Percentiles rank a stretch among this genome's conserved stretches.
Conservation (phyloP, 2,888 invertebrate species). For the Brachyopa scutellaris region DNA sequence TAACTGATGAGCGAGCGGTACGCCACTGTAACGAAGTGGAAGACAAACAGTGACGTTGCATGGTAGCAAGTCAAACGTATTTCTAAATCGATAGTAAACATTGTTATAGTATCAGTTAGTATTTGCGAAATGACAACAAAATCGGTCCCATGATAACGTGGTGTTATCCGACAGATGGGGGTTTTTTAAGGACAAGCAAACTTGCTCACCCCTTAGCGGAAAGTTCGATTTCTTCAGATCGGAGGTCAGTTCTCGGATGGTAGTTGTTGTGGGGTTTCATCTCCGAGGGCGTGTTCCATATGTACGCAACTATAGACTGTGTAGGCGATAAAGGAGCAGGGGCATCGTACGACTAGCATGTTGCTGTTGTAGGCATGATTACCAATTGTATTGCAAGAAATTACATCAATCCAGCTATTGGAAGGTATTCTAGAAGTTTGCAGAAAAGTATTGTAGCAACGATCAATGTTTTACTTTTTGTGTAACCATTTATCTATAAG, state of each 20-base stretch:
- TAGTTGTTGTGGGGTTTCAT: constrained; percentile 56
- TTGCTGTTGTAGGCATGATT: background rate
- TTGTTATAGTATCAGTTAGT: background rate
- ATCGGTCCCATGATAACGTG: background rate
- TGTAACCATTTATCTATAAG: no score
- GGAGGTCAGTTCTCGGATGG: constrained; percentile 48
- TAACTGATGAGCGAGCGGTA: constrained; percentile 13
- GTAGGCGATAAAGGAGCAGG: constrained; percentile 3
- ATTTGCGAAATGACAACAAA: background rate
- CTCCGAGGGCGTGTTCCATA: constrained; percentile 35
- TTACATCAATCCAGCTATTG: background rate
- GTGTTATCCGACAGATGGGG: background rate
- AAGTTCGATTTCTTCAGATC: constrained; percentile 51
- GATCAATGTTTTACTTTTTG: no score
- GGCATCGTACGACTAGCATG: constrained; percentile 36
- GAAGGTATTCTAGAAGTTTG: background rate
- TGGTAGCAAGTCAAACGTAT: background rate
- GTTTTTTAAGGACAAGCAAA: background rate
- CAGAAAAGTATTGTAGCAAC: no score
- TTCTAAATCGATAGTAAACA: background rate
- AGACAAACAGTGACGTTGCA: constrained; percentile 2
- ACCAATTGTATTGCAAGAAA: background rate
- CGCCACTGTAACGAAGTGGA: background rate
- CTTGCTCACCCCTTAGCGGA: background rate
- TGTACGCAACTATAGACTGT: background rate